Percentiles rank a stretch among this genome's conserved stretches.
phyloP scores from a whole-genome alignment of 1,140 invertebrate species.

The Ladona fulva region DNA sequence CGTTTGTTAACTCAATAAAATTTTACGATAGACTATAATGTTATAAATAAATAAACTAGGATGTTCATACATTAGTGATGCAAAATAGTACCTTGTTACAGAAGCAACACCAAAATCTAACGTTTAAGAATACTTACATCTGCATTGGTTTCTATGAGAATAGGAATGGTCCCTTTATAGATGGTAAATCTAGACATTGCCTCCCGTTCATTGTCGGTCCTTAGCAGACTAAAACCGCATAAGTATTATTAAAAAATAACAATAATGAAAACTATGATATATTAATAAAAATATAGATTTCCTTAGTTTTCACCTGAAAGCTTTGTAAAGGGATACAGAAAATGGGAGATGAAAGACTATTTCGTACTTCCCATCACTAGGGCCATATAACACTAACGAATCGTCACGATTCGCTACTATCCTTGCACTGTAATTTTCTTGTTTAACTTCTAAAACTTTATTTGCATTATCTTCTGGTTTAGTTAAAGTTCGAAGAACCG shows the following conservation, averaged over 20 bases:
- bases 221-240: not conserved
- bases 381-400: conserved; percentile 56
- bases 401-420: conserved; percentile 56
- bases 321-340: not conserved
- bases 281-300: not conserved
- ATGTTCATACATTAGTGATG: too few relatives aligned
- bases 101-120: not conserved
- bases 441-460: conserved; percentile 54
- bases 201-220: not conserved
- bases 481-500: not conserved
- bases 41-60: too few relatives aligned
- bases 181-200: not conserved
- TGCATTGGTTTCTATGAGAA: not conserved
- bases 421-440: conserved; percentile 53
- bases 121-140: not conserved
- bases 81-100: too few relatives aligned
- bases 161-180: not conserved
- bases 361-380: conserved; percentile 51
- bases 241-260: not conserved
- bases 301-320: not conserved
- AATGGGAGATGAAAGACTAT: conserved; percentile 62
- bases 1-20: too few relatives aligned
- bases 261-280: not conserved
- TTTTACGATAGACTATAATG: too few relatives aligned
- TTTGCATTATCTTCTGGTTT: conserved; percentile 34